Conservation (phyloP, 30 jellyfish, hydroid and myxozoan species). For the Morbakka virulenta region DNA sequence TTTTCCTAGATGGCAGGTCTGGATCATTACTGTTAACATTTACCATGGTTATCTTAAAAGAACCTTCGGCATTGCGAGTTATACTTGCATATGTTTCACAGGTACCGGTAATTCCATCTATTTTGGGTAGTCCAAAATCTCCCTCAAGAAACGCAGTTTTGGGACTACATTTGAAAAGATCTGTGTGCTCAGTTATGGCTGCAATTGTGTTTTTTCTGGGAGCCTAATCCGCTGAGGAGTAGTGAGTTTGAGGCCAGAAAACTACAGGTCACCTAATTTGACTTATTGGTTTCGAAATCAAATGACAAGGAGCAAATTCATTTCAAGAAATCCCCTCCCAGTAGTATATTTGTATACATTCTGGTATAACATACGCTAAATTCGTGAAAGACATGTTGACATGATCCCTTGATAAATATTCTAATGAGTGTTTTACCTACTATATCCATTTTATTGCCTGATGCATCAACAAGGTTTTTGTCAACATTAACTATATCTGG, state of each 20-base stretch:
- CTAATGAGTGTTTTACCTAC: slow-evolving; percentile 9
- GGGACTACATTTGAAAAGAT: too few species aligned
- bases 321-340: slow-evolving; percentile 32
- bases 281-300: slow-evolving; percentile 22
- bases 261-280: slow-evolving; percentile 28
- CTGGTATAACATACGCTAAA: slow-evolving; percentile 2
- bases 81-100: too few species aligned
- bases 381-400: too few species aligned
- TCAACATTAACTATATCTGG: not conserved
- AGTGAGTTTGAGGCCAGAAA: slow-evolving; percentile 2
- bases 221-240: slow-evolving; percentile 17
- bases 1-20: slow-evolving; percentile 4
- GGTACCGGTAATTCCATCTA: too few species aligned
- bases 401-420: slow-evolving; percentile 1
- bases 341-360: not conserved
- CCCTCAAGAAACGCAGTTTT: too few species aligned
- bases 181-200: too few species aligned
- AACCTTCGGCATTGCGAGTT: too few species aligned
- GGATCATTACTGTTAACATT: slow-evolving; percentile 8
- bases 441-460: slow-evolving; percentile 48
- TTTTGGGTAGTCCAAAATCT: too few species aligned
- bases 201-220: too few species aligned
- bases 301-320: slow-evolving; percentile 18
- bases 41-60: not conserved
- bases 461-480: slow-evolving; percentile 47